These are phyloP conservation scores for Lytechinus pictus DNA, from an alignment of 35 echinoderm and acorn worm species.

Conservation along the genomic window DNA sequence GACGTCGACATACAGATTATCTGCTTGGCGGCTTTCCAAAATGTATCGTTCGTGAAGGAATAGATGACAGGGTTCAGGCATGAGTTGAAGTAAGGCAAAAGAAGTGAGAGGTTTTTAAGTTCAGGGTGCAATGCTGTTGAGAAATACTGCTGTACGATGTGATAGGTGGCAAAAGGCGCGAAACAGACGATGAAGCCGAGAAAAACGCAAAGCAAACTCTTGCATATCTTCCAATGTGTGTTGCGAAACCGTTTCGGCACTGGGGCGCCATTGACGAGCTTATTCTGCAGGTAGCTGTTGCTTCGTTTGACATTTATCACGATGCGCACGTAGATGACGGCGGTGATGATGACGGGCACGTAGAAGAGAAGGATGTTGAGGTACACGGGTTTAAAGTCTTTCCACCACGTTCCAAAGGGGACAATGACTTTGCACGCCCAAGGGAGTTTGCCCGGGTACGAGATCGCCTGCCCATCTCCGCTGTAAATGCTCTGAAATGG, in stretches of 20 bases:
- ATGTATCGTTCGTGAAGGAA: constrained; percentile 59
- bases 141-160: constrained; percentile 61
- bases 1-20: constrained; percentile 16
- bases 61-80: constrained; percentile 71
- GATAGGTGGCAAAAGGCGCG: constrained; percentile 66
- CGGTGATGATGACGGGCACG: constrained; percentile 73
- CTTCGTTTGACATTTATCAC: constrained; percentile 66
- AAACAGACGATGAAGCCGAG: constrained; percentile 67
- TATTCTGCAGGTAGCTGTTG: constrained; percentile 39
- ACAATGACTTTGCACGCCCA: constrained; percentile 76
- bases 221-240: constrained; percentile 77
- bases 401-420: constrained; percentile 75
- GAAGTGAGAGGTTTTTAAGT: constrained; percentile 60
- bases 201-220: constrained; percentile 70
- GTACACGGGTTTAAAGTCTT: constrained; percentile 86
- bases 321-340: constrained; percentile 65
- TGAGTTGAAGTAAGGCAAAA: constrained; percentile 69
- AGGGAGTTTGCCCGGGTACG: constrained; percentile 69
- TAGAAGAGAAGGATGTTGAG: constrained; percentile 77
- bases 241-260: constrained; percentile 1
- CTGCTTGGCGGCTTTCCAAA: constrained; percentile 47
- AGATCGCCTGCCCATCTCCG: constrained; percentile 52
- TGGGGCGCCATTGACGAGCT: background rate
- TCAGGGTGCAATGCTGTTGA: constrained; percentile 10
- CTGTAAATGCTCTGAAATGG: constrained; percentile 54